phyloP scores from a whole-genome alignment of 2,888 invertebrate genomes.

The Andrena chrysosceles region DNA sequence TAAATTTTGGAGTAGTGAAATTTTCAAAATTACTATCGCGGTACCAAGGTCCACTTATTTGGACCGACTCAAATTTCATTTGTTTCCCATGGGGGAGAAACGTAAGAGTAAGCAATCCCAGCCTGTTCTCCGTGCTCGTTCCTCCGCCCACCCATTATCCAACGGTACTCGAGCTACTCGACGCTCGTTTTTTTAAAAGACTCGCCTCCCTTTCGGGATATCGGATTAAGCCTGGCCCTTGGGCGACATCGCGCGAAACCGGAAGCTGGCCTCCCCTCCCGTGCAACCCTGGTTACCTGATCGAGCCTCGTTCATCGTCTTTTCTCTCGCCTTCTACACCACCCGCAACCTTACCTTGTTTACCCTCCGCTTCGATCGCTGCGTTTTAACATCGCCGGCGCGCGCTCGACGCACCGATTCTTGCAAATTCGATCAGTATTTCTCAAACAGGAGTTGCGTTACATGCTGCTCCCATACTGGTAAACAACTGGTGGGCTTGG shows the following conservation, averaged over 20 bases:
- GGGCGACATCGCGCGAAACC: constrained; percentile 46
- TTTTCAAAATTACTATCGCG: not conserved
- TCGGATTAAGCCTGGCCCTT: constrained; percentile 55
- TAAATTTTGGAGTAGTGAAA: not conserved
- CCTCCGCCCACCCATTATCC: constrained; percentile 56
- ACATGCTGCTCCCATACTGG: not conserved
- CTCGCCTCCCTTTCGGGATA: constrained; percentile 56
- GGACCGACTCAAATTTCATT: not conserved
- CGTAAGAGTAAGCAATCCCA: constrained; percentile 12
- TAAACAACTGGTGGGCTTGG: too few relatives aligned
- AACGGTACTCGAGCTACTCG: constrained; percentile 45
- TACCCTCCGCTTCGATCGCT: constrained; percentile 18
- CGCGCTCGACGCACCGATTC: not conserved
- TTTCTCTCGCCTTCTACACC: not conserved
- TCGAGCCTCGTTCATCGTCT: constrained; percentile 33
- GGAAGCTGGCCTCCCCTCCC: constrained; percentile 48
- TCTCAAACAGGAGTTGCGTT: not conserved
- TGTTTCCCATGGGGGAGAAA: not conserved
- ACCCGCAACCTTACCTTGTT: constrained; percentile 30
- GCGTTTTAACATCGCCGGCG: constrained; percentile 11
- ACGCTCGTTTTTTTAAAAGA: constrained; percentile 33
- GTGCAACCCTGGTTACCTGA: constrained; percentile 44
- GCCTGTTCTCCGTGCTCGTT: constrained; percentile 30
- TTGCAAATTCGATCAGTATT: not conserved
- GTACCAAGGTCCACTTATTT: not conserved